These are phyloP conservation scores for Monomorium pharaonis DNA, from an alignment of 1,140 invertebrate species.

Conservation along the genomic window DNA sequence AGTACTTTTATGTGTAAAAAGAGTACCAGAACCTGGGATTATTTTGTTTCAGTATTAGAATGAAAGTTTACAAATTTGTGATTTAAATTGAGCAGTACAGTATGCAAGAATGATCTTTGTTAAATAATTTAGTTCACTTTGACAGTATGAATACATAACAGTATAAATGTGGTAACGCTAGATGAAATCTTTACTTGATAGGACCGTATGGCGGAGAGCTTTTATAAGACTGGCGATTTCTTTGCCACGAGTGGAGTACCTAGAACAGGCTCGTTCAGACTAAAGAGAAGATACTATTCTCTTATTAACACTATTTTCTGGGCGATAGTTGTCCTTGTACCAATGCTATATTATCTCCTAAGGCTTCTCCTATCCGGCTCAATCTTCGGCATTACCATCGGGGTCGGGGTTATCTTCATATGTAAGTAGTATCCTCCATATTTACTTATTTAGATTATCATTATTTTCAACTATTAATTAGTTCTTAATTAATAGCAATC, in stretches of 20 bases:
- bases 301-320: conserved; percentile 91
- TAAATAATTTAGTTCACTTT: not conserved
- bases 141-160: too few relatives aligned
- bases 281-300: conserved; percentile 88
- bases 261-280: conserved; percentile 86
- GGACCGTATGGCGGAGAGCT: conserved; percentile 93
- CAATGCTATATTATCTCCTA: conserved; percentile 90
- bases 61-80: not conserved
- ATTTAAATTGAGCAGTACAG: conserved; percentile 16
- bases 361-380: conserved; percentile 90
- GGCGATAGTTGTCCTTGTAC: conserved; percentile 89
- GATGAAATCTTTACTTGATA: conserved; percentile 79
- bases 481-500: not conserved
- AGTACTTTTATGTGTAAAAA: not conserved
- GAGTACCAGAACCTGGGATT: not conserved
- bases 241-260: conserved; percentile 90
- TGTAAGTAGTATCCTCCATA: conserved; percentile 87
- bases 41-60: not conserved
- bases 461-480: conserved; percentile 1
- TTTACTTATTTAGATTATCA: not conserved
- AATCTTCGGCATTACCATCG: conserved; percentile 89
- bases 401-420: conserved; percentile 87
- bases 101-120: not conserved
- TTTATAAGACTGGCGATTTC: conserved; percentile 93
- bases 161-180: not conserved